phyloP scores from a whole-genome alignment of 2,888 invertebrate genomes.

The Acleris emargana region DNA sequence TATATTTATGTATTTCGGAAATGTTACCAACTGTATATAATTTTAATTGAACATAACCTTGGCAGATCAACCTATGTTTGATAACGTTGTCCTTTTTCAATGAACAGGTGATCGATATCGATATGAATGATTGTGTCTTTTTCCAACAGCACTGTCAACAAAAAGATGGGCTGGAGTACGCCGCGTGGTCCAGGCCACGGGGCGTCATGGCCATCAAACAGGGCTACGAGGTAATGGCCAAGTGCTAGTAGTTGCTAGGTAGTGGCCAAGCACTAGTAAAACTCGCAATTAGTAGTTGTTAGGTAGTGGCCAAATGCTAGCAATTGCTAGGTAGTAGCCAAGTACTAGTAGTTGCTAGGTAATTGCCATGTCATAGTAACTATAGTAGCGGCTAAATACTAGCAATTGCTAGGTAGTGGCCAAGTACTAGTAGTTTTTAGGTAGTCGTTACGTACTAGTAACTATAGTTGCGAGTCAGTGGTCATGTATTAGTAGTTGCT shows the following conservation, averaged over 20 bases:
- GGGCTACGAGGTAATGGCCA: slow-evolving; percentile 82
- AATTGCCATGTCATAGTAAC: too few species aligned
- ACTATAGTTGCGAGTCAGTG: background rate
- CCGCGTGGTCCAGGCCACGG: slow-evolving; percentile 83
- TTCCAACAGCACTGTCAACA: slow-evolving; percentile 85
- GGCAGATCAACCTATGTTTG: too few species aligned
- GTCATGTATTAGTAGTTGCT: background rate
- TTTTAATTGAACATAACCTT: too few species aligned
- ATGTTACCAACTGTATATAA: too few species aligned
- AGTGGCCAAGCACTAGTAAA: background rate
- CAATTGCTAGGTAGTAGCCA: background rate
- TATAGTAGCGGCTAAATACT: too few species aligned
- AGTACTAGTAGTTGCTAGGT: background rate
- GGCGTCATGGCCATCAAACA: slow-evolving; percentile 85
- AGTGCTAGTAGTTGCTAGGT: background rate
- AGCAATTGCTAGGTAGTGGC: too few species aligned
- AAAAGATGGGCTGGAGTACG: slow-evolving; percentile 84
- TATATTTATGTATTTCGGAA: too few species aligned
- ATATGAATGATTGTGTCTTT: slow-evolving; percentile 47
- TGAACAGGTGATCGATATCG: background rate
- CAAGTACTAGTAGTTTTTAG: too few species aligned
- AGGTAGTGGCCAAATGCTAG: background rate
- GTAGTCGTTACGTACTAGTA: too few species aligned
- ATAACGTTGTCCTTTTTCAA: too few species aligned
- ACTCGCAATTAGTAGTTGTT: too few species aligned